Base-by-base conservation (phyloP, 2,888 invertebrate genomes). In the Sphecodes monilicornis region DNA sequence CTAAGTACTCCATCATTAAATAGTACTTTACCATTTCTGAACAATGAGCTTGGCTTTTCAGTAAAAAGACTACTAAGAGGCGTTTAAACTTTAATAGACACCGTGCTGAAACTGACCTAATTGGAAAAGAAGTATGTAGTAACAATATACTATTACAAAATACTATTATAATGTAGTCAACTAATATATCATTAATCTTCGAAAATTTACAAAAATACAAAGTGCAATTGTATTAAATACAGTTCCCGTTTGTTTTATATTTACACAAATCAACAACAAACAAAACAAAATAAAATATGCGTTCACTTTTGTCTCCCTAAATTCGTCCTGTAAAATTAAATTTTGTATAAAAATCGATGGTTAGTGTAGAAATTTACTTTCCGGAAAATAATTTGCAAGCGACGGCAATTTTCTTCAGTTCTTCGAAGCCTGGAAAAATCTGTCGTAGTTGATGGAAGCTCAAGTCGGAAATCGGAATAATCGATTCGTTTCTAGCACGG, bases 401-500 rank as follows among this genome's bases (percentile, higher is more conserved):
- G 13, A 26, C 13, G 13, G 26, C 4, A 26, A 57, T 57, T 29
- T 16, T 57, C 13, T 1, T 5, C 26, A 5, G 16, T 29, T 16
- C 4, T 29, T 26, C 13, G 29, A 57, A 16, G 13, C 13, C 57
- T 29, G 16, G 1, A 16, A 29, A 29, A 26, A 57, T 57, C 13
- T 4, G 16, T 29, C 57, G 16, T 1, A 26, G 57, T 13, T 57
- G 57, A 57, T 26, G 57, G 26, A 26, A 57, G 29, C 5, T 29
- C 57, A 26, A 50, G 26, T 29, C 29, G 57, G 26, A 57, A 29
- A 57, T 57, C 26, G 43, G 16, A 82, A 82, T 71, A 71, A 39
- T 66, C 36, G 68, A 66, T 60, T 68, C 57, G 76, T 66, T 76
- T 57, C 66, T 22, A 60, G 18, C 75, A 3, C 29, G 54, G 77